phyloP scores from a whole-genome alignment of 35 echinoderm and acorn worm species.

The Holothuria glaberrima region DNA sequence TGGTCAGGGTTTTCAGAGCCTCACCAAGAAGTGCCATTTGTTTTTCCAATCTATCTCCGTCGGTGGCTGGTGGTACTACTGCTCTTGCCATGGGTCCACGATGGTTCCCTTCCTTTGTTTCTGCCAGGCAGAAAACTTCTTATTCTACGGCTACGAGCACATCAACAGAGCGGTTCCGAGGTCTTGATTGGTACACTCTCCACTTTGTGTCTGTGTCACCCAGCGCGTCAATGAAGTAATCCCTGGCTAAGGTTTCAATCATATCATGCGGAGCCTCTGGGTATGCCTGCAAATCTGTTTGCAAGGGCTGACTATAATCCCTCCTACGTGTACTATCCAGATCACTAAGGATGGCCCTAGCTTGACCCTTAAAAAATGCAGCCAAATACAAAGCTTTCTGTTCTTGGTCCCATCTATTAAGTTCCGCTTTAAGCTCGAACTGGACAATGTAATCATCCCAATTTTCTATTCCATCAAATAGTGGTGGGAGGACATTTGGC shows the following conservation, averaged over 20 bases:
- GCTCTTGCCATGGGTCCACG: slow-evolving; percentile 15
- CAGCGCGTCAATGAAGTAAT: slow-evolving; percentile 58
- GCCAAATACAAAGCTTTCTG: slow-evolving; percentile 47
- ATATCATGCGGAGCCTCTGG: not conserved
- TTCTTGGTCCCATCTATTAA: slow-evolving; percentile 60
- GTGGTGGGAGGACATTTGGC: not conserved
- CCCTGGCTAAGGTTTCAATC: slow-evolving; percentile 5
- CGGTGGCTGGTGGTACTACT: not conserved
- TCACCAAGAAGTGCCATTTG: not conserved
- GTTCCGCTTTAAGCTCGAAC: slow-evolving; percentile 54
- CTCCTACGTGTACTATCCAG: slow-evolving; percentile 30
- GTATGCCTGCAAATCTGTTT: slow-evolving; percentile 40
- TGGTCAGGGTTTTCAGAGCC: not conserved
- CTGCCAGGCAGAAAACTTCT: slow-evolving; percentile 46
- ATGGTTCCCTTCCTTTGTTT: slow-evolving; percentile 49
- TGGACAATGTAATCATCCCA: slow-evolving; percentile 64
- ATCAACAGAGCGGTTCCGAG: slow-evolving; percentile 41
- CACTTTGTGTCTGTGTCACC: slow-evolving; percentile 49
- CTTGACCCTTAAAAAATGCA: slow-evolving; percentile 46
- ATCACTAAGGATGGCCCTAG: slow-evolving; percentile 44
- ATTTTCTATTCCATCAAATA: slow-evolving; percentile 54
- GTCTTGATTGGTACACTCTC: slow-evolving; percentile 62
- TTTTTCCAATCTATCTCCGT: not conserved
- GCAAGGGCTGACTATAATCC: slow-evolving; percentile 32
- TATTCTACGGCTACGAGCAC: slow-evolving; percentile 54